Evolutionary conservation across 2,888 invertebrate species (phyloP), one percentile per base, ranked within the genome.

Genomic region (Campaea margaritaria): DNA sequence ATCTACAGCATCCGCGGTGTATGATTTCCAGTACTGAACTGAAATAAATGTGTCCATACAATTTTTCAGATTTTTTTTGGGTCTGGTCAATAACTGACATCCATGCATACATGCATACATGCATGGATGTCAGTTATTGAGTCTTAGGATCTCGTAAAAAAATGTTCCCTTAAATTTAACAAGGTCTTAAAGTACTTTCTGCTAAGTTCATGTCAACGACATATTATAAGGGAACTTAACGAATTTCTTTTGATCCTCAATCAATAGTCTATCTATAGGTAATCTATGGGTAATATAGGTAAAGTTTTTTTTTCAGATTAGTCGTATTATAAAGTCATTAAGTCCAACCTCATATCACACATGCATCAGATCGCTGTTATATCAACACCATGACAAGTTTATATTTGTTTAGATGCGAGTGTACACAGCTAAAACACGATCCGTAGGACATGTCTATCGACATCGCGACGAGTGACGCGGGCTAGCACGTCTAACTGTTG

Each of bases 401-500:
- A 57, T 86, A 78, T 87, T 86, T 83, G 80, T 83, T 76, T 80
- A 77, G 76, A 72, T 74, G 70, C 65, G 64, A 69, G 65, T 64
- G 67, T 69, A 64, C 38, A 57, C 41, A 42, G 63, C 52, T 50
- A 67, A 68, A 70, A 47, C 68, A 62, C 58, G 57, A 71, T 72
- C 73, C 68, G 71, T 66, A 65, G 70, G 51, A 71, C 78, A 7
- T 31, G 82, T 84, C 83, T 67, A 67, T 72, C 75, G 78, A 81
- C 79, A 80, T 74, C 63, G 65, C 71, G 89, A 73, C 74, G 89
- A 89, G 57, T 72, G 90, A 89, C 69, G 75, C 75, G 79, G 72
- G 72, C 76, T 47, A 81, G 79, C 81, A 79, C 76, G 78, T 75
- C 76, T 75, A 76, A 63, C 72, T 74, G 77, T 73, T 72, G 68